A percentile compares a stretch with the other conserved stretches of the same genome.
Evolutionary conservation across 92 coral and sea anemone genomes (phyloP).

Genomic region (Anthopleura xanthogrammica): DNA sequence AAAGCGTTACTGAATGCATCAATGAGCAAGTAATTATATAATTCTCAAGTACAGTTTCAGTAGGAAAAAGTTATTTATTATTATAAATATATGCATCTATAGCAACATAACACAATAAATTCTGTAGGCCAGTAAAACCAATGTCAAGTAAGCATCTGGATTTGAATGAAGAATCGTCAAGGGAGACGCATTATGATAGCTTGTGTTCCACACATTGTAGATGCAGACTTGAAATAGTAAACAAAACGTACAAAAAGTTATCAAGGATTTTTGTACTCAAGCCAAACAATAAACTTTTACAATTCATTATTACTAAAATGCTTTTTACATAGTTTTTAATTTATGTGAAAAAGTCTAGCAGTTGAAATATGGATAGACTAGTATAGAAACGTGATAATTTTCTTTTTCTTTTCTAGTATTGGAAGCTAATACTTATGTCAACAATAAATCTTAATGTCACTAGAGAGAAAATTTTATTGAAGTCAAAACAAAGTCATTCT

Average conservation of each 20-base stretch:
- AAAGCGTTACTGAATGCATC: background rate
- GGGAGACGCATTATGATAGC: background rate
- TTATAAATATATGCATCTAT: background rate
- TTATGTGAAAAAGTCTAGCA: background rate
- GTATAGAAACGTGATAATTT: no score
- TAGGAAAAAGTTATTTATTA: background rate
- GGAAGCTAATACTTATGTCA: background rate
- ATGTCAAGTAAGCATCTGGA: no score
- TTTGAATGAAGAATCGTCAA: background rate
- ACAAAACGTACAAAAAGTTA: background rate
- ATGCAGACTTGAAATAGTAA: background rate
- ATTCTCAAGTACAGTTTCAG: background rate
- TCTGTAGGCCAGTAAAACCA: no score
- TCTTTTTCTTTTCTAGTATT: background rate
- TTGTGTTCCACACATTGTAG: background rate
- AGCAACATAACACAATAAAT: background rate
- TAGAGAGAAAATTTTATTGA: conserved; percentile 18
- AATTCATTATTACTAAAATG: no score
- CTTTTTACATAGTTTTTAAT: background rate
- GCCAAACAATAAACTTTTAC: background rate
- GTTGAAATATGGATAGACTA: no score
- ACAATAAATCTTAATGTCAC: conserved; percentile 9
- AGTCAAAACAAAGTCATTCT: conserved; percentile 29
- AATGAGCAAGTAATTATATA: background rate
- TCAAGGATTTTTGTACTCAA: background rate